Conservation (phyloP, 2,888 invertebrate genomes). For the Sipha maydis region DNA sequence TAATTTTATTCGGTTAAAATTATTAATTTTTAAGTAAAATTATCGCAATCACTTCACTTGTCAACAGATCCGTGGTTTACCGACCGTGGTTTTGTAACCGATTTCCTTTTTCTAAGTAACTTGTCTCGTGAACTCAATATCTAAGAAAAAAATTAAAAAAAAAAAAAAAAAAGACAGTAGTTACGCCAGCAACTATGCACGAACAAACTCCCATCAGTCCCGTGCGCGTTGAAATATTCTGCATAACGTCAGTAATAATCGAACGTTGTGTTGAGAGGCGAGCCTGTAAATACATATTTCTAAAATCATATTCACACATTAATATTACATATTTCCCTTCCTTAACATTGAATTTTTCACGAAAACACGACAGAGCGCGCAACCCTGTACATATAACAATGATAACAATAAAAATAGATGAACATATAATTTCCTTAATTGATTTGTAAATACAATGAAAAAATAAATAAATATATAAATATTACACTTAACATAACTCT, state of each 20-base stretch:
- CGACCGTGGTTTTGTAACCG: neutral
- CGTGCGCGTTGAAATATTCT: neutral
- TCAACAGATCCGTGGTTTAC: neutral
- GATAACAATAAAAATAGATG: neutral
- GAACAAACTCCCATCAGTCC: neutral
- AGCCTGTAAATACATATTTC: conserved; percentile 43
- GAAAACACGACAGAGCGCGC: conserved; percentile 49
- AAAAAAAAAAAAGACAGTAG: too few species aligned
- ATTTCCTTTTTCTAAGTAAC: neutral
- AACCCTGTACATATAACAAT: conserved; percentile 49
- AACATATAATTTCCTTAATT: neutral
- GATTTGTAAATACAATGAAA: conserved; percentile 47
- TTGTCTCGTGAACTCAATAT: neutral
- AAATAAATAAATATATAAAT: neutral
- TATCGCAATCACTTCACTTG: conserved; percentile 14
- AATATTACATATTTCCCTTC: conserved; percentile 6
- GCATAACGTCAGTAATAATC: neutral
- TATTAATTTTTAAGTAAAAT: neutral
- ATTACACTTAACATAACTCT: neutral
- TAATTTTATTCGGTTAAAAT: conserved; percentile 27
- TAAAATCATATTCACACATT: conserved; percentile 3
- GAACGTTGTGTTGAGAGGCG: conserved; percentile 16
- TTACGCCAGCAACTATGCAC: neutral
- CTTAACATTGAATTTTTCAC: neutral
- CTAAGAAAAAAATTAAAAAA: neutral